These are phyloP conservation scores for Cheracebus regulus DNA, from an alignment of 2,797 vertebrate species.

Conservation along the genomic window DNA sequence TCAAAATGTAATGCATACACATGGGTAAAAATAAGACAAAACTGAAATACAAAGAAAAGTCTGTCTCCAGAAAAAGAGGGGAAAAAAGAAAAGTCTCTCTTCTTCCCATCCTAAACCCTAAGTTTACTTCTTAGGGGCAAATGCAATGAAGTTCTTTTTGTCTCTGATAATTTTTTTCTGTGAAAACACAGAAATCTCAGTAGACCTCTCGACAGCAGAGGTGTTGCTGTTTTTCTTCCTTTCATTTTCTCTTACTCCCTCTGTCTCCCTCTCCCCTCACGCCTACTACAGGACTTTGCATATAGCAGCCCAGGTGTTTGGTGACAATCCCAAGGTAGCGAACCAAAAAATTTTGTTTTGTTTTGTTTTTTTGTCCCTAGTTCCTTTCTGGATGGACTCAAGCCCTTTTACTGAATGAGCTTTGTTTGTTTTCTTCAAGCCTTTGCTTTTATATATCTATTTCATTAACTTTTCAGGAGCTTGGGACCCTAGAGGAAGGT, in stretches of 20 bases:
- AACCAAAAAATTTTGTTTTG: not conserved
- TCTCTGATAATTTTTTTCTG: not conserved
- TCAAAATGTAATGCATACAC: not conserved
- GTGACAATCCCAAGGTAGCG: not conserved
- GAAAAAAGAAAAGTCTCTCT: not conserved
- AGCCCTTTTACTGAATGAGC: not conserved
- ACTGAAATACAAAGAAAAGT: not conserved
- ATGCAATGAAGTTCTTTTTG: not conserved
- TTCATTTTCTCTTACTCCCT: not conserved
- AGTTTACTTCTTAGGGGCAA: constrained; percentile 15
- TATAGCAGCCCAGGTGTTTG: not conserved
- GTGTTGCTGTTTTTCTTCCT: not conserved
- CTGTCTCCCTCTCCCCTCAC: fast-evolving
- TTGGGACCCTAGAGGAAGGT: not conserved
- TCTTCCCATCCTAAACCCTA: not conserved
- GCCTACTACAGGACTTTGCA: not conserved
- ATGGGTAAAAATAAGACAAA: not conserved
- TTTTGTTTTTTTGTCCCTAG: not conserved
- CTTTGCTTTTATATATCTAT: not conserved
- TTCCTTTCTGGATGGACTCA: constrained; percentile 8
- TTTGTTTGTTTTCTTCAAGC: not conserved
- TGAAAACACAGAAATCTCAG: not conserved
- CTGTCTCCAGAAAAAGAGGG: not conserved
- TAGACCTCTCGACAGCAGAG: not conserved
- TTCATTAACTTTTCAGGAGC: not conserved